phyloP scores from a whole-genome alignment of 2,888 invertebrate genomes.

The Fragum sueziense region DNA sequence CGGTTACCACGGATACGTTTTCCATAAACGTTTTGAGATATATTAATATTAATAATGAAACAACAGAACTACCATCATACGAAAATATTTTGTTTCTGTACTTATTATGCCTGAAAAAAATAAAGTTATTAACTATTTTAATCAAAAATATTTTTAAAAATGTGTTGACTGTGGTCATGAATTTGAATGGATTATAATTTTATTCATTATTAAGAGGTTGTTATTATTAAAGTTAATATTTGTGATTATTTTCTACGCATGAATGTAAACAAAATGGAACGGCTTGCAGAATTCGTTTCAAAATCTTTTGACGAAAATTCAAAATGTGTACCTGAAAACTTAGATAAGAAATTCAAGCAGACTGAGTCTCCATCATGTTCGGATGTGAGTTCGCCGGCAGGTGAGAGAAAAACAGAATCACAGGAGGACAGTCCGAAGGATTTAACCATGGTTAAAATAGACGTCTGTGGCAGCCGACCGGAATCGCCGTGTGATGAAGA shows the following conservation, averaged over 20 bases:
- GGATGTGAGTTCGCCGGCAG: background rate
- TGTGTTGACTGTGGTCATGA: too few relatives aligned
- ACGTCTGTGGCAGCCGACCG: slow-evolving; percentile 56
- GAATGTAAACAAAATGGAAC: slow-evolving; percentile 66
- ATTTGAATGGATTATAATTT: too few relatives aligned
- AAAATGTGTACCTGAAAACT: slow-evolving; percentile 39
- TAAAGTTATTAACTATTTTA: too few relatives aligned
- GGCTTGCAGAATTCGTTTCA: slow-evolving; percentile 76
- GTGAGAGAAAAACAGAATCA: slow-evolving; percentile 1
- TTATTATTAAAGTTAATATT: too few relatives aligned
- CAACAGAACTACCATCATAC: too few relatives aligned
- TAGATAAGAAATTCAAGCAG: slow-evolving; percentile 30
- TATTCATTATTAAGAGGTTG: too few relatives aligned
- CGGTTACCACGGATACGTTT: background rate
- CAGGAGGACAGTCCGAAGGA: slow-evolving; percentile 46
- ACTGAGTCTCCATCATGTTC: slow-evolving; percentile 20
- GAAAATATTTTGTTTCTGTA: too few relatives aligned
- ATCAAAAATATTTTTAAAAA: too few relatives aligned
- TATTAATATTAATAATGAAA: too few relatives aligned
- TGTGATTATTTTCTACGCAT: too few relatives aligned
- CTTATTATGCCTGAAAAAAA: too few relatives aligned
- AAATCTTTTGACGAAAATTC: slow-evolving; percentile 75
- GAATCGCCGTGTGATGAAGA: slow-evolving; percentile 38
- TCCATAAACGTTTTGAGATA: too few relatives aligned
- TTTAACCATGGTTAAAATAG: slow-evolving; percentile 51